phyloP scores from a whole-genome alignment of 2,797 vertebrate genomes.

The Thripadectes ignobilis region DNA sequence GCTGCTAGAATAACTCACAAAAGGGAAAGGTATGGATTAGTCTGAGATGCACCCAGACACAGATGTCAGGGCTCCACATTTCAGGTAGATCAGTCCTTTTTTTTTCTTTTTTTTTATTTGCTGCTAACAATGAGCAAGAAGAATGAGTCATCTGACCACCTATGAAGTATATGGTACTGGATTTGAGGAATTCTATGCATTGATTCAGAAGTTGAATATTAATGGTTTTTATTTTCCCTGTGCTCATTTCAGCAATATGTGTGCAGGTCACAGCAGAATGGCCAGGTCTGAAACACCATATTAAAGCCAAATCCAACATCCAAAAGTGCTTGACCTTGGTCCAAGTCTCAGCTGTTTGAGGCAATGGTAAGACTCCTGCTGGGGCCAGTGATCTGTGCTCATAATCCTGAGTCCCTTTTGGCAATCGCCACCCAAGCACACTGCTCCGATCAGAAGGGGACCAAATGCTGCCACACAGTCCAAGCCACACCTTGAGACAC shows the following conservation, averaged over 20 bases:
- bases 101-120: background rate
- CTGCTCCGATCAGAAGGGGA: background rate
- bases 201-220: background rate
- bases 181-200: background rate
- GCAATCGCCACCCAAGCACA: fast-evolving
- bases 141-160: background rate
- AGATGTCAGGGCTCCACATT: background rate
- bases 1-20: background rate
- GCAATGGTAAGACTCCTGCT: background rate
- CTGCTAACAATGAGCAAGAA: background rate
- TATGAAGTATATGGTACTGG: background rate
- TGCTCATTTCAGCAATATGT: background rate
- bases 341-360: background rate
- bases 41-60: background rate
- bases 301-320: background rate
- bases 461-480: background rate
- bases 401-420: background rate
- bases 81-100: background rate
- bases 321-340: background rate
- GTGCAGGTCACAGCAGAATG: background rate
- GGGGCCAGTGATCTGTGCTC: background rate
- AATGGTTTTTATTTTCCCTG: background rate
- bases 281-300: background rate
- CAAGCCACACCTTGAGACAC: background rate
- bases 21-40: background rate